A percentile compares a stretch with the other conserved stretches of the same genome.
phyloP scores from a whole-genome alignment of 2,113 vertebrate species.

The Oxyruncus cristatus region DNA sequence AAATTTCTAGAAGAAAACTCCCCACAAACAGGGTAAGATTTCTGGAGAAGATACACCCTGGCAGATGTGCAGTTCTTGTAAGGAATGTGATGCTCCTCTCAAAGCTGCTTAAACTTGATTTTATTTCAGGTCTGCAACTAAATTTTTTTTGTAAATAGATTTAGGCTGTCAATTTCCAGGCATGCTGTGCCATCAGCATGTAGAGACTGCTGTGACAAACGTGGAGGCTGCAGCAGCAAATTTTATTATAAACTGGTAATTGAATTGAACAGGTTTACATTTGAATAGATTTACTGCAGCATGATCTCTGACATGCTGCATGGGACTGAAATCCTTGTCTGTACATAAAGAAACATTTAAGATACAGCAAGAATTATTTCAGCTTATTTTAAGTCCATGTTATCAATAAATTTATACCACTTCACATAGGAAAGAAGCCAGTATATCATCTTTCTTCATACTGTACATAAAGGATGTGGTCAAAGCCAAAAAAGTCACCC shows the following conservation, averaged over 20 bases:
- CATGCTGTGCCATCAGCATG: constrained; percentile 74
- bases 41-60: constrained; percentile 14
- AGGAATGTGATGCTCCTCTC: constrained; percentile 45
- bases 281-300: constrained; percentile 82
- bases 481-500: neutral
- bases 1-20: constrained; percentile 17
- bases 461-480: neutral
- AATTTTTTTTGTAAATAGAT: constrained; percentile 82
- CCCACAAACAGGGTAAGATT: neutral
- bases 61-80: constrained; percentile 49
- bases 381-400: neutral
- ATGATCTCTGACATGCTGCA: constrained; percentile 75
- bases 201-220: constrained; percentile 77
- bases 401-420: neutral
- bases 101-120: constrained; percentile 74
- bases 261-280: constrained; percentile 85
- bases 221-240: constrained; percentile 72
- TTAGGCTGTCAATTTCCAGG: constrained; percentile 78
- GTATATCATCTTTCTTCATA: neutral
- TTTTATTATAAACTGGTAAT: constrained; percentile 82
- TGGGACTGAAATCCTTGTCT: constrained; percentile 63
- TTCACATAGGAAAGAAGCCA: neutral
- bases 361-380: neutral
- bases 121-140: constrained; percentile 72
- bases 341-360: constrained; percentile 67